Evolutionary conservation across 2,888 invertebrate species (phyloP).

Genomic region (Sinotaia quadrata): DNA sequence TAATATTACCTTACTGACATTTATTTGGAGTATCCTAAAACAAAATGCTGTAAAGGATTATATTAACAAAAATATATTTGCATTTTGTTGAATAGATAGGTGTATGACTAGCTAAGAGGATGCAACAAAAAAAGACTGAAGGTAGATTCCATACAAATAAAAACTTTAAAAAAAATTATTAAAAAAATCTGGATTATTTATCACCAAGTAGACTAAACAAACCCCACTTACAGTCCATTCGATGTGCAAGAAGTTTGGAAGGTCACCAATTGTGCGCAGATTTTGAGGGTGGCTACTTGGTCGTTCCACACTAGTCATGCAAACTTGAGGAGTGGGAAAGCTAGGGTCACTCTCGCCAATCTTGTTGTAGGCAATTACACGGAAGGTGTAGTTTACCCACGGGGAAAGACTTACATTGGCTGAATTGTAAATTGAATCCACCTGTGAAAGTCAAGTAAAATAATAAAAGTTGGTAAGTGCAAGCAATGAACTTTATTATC

Average conservation of each 20-base stretch:
- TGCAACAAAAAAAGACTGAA: no score
- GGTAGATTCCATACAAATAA: no score
- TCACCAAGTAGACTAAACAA: no score
- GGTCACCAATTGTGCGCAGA: constrained; percentile 67
- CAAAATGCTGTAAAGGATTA: no score
- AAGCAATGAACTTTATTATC: no score
- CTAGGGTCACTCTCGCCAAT: constrained; percentile 71
- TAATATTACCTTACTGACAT: no score
- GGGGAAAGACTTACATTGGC: constrained; percentile 61
- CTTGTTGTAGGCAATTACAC: constrained; percentile 70
- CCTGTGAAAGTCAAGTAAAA: constrained; percentile 18
- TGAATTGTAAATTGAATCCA: constrained; percentile 54
- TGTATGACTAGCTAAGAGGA: no score
- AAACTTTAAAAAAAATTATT: no score
- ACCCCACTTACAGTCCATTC: constrained; percentile 70
- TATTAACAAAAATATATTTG: no score
- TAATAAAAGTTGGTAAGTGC: neutral
- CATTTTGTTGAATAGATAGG: no score
- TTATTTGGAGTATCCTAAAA: no score
- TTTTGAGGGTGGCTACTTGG: constrained; percentile 63
- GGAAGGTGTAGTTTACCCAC: constrained; percentile 69
- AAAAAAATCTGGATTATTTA: no score
- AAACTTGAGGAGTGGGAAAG: constrained; percentile 58
- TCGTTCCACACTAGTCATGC: constrained; percentile 52
- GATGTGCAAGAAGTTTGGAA: constrained; percentile 61